Evolutionary conservation across 2,888 invertebrate species (phyloP).

Genomic region (Apamea sordens): DNA sequence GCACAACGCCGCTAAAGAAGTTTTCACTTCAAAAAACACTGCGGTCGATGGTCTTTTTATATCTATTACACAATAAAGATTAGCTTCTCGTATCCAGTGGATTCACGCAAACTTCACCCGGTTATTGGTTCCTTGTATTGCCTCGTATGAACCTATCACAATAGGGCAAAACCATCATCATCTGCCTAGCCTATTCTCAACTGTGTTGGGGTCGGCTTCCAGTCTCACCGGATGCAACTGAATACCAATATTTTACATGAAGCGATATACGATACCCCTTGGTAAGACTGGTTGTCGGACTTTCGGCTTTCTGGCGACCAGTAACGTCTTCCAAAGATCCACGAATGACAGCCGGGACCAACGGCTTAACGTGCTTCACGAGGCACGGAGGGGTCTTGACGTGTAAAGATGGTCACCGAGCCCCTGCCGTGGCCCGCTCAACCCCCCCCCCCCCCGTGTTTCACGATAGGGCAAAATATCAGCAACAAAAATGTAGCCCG

Average conservation of each 20-base stretch:
- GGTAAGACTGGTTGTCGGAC: neutral
- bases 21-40: too few relatives aligned
- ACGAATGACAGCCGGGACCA: neutral
- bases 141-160: too few relatives aligned
- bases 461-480: neutral
- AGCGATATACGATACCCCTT: neutral
- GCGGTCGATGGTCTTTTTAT: too few relatives aligned
- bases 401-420: neutral
- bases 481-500: conserved; percentile 7
- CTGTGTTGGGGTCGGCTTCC: neutral
- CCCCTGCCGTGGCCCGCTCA: neutral
- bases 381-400: neutral
- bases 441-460: neutral
- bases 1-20: too few relatives aligned
- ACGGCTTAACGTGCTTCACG: neutral
- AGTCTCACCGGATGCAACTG: neutral
- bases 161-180: too few relatives aligned
- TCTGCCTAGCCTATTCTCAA: too few relatives aligned
- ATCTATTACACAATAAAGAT: too few relatives aligned
- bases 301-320: neutral
- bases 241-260: too few relatives aligned
- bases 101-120: neutral
- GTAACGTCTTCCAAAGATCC: neutral
- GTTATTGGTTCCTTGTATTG: neutral
- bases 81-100: neutral